These are phyloP conservation scores for Eurytemora carolleeae DNA, from an alignment of 1,140 invertebrate species.

Conservation along the genomic window DNA sequence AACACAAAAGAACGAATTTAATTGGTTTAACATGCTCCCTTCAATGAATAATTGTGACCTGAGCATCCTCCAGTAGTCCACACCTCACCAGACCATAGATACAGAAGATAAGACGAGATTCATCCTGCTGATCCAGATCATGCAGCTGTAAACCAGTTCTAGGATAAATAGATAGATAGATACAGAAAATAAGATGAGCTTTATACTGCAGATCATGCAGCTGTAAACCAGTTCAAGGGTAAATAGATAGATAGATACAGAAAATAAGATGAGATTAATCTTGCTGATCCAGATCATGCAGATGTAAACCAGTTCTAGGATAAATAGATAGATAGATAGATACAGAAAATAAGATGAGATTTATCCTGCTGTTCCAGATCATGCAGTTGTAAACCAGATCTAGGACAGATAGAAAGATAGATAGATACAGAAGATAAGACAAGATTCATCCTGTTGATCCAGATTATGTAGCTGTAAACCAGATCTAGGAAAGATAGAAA, in stretches of 20 bases:
- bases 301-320: background rate
- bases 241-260: background rate
- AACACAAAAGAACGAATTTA: too few relatives aligned
- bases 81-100: slow-evolving; percentile 60
- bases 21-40: too few relatives aligned
- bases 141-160: background rate
- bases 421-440: slow-evolving; percentile 47
- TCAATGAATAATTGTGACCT: too few relatives aligned
- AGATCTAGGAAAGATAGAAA: background rate
- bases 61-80: slow-evolving; percentile 58
- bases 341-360: too few relatives aligned
- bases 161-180: background rate
- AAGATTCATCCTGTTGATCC: slow-evolving; percentile 50
- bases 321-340: background rate
- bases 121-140: slow-evolving; percentile 41
- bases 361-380: slow-evolving; percentile 44
- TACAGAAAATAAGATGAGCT: too few relatives aligned
- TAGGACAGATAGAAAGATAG: too few relatives aligned
- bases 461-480: background rate
- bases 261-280: too few relatives aligned
- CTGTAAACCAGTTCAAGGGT: background rate
- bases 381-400: slow-evolving; percentile 57
- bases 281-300: too few relatives aligned
- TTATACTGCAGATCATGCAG: too few relatives aligned
- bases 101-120: slow-evolving; percentile 42